Evolutionary conservation across 2,797 vertebrate species (phyloP).

Genomic region (Gambusia yucatana): DNA sequence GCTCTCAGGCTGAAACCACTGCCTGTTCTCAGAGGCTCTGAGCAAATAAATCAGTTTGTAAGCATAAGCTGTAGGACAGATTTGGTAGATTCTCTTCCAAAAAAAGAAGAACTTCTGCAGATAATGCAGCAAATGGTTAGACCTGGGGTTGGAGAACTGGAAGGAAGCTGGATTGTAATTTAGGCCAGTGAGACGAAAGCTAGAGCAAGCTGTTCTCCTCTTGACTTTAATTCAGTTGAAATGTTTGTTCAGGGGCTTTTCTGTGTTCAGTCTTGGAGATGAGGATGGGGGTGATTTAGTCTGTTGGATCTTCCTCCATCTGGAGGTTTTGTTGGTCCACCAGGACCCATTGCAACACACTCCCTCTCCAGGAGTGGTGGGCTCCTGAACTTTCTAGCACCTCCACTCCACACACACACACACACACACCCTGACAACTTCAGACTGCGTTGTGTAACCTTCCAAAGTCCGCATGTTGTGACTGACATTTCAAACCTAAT

Average conservation of each 20-base stretch:
- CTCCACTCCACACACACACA: background rate
- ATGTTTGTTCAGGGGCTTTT: background rate
- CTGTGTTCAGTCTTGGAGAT: too few species aligned
- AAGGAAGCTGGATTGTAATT: background rate
- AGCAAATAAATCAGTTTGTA: slow-evolving; percentile 24
- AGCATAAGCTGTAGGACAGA: background rate
- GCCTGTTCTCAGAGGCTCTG: slow-evolving; percentile 31
- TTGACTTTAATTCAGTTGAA: background rate
- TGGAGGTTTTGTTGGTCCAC: background rate
- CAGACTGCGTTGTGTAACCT: background rate
- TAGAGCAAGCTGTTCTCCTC: background rate
- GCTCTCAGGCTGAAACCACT: slow-evolving; percentile 40
- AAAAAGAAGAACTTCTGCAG: background rate
- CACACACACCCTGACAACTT: background rate
- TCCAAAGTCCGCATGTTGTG: background rate
- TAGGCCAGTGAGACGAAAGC: background rate
- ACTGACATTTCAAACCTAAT: background rate
- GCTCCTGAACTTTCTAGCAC: background rate
- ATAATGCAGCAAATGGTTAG: background rate
- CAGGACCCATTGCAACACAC: background rate
- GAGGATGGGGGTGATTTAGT: background rate
- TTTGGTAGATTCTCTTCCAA: background rate
- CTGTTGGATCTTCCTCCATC: slow-evolving; percentile 4
- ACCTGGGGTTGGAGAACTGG: background rate
- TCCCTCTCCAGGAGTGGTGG: background rate